Evolutionary conservation across 1,140 invertebrate species (phyloP).

Genomic region (Drosophila carrolli): DNA sequence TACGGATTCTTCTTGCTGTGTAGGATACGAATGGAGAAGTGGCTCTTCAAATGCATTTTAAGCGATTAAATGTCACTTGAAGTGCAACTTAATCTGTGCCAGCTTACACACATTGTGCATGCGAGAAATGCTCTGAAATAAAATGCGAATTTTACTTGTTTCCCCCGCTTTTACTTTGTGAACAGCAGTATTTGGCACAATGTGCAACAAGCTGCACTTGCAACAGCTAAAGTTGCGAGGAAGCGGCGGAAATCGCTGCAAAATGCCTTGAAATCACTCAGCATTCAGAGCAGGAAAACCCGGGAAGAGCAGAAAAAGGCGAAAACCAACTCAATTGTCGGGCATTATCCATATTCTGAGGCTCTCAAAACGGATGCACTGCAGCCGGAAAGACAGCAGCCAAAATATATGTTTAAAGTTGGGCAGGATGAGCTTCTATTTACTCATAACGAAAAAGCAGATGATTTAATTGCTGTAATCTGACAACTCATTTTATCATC

Average conservation of each 20-base stretch:
- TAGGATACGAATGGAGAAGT: not conserved
- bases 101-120: slow-evolving; percentile 3
- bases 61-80: slow-evolving; percentile 30
- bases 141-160: slow-evolving; percentile 28
- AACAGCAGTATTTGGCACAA: not conserved
- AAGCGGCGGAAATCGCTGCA: slow-evolving; percentile 20
- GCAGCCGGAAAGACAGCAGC: not conserved
- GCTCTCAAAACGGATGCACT: slow-evolving; percentile 6
- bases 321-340: slow-evolving; percentile 14
- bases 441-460: too few relatives aligned
- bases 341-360: slow-evolving; percentile 17
- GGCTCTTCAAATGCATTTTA: slow-evolving; percentile 15
- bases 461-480: too few relatives aligned
- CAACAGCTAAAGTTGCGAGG: not conserved
- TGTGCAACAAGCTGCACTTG: slow-evolving; percentile 14
- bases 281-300: not conserved
- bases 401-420: not conserved
- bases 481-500: too few relatives aligned
- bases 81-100: slow-evolving; percentile 16
- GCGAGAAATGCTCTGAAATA: slow-evolving; percentile 14
- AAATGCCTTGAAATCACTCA: slow-evolving; percentile 19
- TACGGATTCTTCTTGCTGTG: not conserved
- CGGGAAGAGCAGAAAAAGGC: slow-evolving; percentile 2
- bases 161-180: not conserved
- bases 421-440: not conserved